Percentiles rank a stretch among this genome's conserved stretches.
These are phyloP conservation scores for Acropternis orthonyx DNA, from an alignment of 2,797 vertebrate genomes.

Conservation along the genomic window DNA sequence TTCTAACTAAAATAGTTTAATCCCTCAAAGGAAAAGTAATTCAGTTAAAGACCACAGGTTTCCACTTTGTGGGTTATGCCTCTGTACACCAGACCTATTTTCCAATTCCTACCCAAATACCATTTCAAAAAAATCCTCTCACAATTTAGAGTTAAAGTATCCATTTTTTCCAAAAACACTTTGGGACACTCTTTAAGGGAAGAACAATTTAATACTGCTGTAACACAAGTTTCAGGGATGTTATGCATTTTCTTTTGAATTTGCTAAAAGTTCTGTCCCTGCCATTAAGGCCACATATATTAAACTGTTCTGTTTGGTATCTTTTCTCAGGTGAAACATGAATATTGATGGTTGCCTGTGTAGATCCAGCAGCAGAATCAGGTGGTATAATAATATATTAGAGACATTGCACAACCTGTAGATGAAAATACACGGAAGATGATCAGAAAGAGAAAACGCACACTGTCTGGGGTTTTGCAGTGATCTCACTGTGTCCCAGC, in stretches of 20 bases:
- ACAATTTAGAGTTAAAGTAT: not conserved
- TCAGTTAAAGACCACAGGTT: slow-evolving; percentile 29
- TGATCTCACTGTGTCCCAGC: not conserved
- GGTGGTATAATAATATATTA: not conserved
- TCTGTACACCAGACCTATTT: slow-evolving; percentile 58
- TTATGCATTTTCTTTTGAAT: rapidly evolving
- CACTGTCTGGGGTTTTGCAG: not conserved
- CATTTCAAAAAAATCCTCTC: not conserved
- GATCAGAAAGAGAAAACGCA: not conserved
- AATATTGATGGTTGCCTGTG: not conserved
- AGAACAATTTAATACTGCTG: not conserved
- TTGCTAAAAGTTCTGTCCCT: not conserved
- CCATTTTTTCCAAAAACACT: not conserved
- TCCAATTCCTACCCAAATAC: slow-evolving; percentile 10
- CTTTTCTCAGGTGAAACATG: not conserved
- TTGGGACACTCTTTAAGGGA: not conserved
- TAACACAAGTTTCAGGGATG: not conserved
- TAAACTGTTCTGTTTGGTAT: not conserved
- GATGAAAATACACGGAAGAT: not conserved
- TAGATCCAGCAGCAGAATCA: not conserved
- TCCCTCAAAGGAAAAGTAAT: slow-evolving; percentile 44
- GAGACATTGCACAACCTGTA: not conserved
- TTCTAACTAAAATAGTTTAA: slow-evolving; percentile 27
- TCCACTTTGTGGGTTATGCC: slow-evolving; percentile 56
- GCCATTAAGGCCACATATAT: not conserved